Conservation (phyloP, 2,113 vertebrate genomes). For the Osmerus eperlanus region DNA sequence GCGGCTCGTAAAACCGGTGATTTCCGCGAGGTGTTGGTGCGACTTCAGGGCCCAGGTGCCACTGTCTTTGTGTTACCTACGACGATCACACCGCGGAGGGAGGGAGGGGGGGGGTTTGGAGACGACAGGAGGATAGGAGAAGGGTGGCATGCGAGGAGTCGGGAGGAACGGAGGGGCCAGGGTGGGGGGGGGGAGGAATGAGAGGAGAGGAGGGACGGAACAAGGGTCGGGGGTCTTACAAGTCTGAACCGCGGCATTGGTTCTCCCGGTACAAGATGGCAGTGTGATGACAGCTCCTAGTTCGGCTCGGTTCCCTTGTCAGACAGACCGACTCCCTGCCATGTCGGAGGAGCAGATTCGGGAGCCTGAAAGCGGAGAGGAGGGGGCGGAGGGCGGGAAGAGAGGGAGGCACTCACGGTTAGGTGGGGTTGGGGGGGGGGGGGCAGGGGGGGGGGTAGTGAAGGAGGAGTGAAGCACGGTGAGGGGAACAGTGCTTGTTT, state of each 20-base stretch:
- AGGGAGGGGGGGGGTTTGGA: neutral
- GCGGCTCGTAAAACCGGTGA: neutral
- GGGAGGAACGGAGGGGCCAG: neutral
- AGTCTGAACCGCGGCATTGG: neutral
- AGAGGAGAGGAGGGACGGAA: too few relatives aligned
- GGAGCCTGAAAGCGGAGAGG: neutral
- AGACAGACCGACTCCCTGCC: neutral
- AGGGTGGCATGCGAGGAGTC: neutral
- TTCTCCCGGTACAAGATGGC: neutral
- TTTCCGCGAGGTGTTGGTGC: slow-evolving; percentile 7
- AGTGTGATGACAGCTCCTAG: neutral
- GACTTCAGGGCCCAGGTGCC: neutral
- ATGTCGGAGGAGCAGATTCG: neutral
- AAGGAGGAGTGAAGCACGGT: neutral
- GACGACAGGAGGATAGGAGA: neutral
- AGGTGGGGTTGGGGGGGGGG: slow-evolving; percentile 2
- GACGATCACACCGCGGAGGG: neutral
- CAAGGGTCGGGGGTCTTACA: neutral
- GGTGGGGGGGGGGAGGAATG: too few relatives aligned
- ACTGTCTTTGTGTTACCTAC: neutral
- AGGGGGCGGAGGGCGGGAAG: slow-evolving; percentile 15
- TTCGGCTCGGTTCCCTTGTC: neutral
- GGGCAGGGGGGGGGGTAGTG: slow-evolving; percentile 16
- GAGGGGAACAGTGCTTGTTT: slow-evolving; percentile 67
- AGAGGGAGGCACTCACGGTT: slow-evolving; percentile 25